Evolutionary conservation across 2,797 vertebrate genomes (phyloP).

Genomic region (Avahi laniger): DNA sequence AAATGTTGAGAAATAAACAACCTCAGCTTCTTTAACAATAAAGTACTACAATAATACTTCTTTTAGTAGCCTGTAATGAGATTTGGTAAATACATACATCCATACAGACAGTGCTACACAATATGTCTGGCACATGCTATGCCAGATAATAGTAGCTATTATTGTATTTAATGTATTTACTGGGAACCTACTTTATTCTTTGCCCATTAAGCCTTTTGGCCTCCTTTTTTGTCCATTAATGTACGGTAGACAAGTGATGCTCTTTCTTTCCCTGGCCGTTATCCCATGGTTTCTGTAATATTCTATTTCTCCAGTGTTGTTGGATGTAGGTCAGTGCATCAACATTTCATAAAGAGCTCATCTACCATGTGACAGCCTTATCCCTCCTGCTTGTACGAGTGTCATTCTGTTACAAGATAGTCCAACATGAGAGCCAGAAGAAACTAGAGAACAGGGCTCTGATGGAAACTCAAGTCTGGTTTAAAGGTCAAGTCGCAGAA

Average conservation of each 20-base stretch:
- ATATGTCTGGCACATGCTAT: background rate
- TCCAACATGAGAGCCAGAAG: background rate
- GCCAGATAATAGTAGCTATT: background rate
- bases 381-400: background rate
- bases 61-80: background rate
- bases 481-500: conserved; percentile 50
- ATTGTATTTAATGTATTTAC: background rate
- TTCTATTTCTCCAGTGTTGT: conserved; percentile 12
- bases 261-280: background rate
- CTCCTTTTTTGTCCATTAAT: background rate
- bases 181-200: background rate
- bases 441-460: conserved; percentile 45
- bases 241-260: background rate
- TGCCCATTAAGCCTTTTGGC: background rate
- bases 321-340: conserved; percentile 5
- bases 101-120: background rate
- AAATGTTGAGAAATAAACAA: background rate
- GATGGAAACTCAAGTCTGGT: conserved; percentile 41
- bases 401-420: conserved; percentile 55
- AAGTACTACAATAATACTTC: background rate
- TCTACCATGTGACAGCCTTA: background rate
- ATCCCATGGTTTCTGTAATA: background rate
- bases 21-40: background rate
- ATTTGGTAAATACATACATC: background rate
- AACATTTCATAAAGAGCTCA: conserved; percentile 41